These are phyloP conservation scores for Latrodectus hesperus DNA, from an alignment of 2,888 invertebrate species.

Conservation along the genomic window DNA sequence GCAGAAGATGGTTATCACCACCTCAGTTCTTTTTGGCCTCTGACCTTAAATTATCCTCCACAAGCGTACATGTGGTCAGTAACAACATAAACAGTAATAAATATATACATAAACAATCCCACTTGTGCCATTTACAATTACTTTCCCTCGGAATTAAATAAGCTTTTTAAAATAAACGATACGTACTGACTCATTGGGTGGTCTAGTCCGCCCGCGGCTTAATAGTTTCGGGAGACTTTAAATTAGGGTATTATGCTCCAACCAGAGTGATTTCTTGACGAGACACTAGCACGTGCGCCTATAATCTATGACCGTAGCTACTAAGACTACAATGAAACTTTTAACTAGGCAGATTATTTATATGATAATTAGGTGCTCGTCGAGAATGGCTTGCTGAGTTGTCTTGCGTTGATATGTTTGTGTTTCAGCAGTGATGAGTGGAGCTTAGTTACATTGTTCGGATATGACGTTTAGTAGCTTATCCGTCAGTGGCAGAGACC, in stretches of 20 bases:
- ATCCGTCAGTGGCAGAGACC: neutral
- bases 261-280: constrained; percentile 62
- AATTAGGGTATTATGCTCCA: constrained; percentile 64
- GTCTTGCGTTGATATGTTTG: constrained; percentile 27
- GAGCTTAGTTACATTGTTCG: constrained; percentile 4
- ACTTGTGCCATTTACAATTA: constrained; percentile 66
- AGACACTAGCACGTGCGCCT: constrained; percentile 43
- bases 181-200: constrained; percentile 62
- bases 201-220: constrained; percentile 55
- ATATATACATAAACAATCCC: constrained; percentile 65
- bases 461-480: constrained; percentile 49
- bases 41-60: constrained; percentile 56
- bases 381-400: constrained; percentile 1
- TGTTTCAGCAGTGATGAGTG: constrained; percentile 41
- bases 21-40: constrained; percentile 35
- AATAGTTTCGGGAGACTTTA: constrained; percentile 66
- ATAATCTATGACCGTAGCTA: constrained; percentile 37
- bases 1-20: constrained; percentile 53
- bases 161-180: constrained; percentile 57
- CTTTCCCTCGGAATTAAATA: constrained; percentile 54
- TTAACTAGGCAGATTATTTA: constrained; percentile 60
- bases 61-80: constrained; percentile 58
- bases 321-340: constrained; percentile 57
- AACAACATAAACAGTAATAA: constrained; percentile 62
- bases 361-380: constrained; percentile 61